Percentiles rank a stretch among this genome's conserved stretches.
phyloP scores from a whole-genome alignment of 2,797 vertebrate species.

The Astyanax mexicanus region DNA sequence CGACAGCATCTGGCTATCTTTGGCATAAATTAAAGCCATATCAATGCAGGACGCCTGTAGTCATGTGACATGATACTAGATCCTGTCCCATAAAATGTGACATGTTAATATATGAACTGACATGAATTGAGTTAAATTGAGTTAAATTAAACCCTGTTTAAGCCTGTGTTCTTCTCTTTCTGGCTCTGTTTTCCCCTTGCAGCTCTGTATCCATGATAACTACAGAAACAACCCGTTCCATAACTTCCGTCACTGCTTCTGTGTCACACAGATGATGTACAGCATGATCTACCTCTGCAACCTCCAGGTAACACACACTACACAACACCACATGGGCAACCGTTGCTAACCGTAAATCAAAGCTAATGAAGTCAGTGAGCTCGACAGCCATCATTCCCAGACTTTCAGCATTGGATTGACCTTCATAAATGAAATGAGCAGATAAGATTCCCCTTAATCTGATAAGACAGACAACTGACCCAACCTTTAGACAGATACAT shows the following conservation, averaged over 20 bases:
- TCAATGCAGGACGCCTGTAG: no score
- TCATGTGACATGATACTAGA: no score
- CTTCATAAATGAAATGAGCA: background rate
- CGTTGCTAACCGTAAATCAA: background rate
- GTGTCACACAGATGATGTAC: conserved; percentile 98
- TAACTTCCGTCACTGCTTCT: conserved; percentile 97
- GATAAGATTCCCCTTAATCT: background rate
- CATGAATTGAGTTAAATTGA: background rate
- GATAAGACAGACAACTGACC: background rate
- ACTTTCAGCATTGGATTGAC: background rate
- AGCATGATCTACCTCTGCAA: conserved; percentile 93
- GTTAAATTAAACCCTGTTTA: background rate
- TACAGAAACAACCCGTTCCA: conserved; percentile 95
- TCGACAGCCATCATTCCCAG: background rate
- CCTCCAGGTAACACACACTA: conserved; percentile 66
- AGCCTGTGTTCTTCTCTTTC: background rate
- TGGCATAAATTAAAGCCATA: no score
- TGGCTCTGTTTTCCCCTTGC: conserved; percentile 16
- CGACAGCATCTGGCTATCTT: no score
- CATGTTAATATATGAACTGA: no score
- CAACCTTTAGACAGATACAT: background rate
- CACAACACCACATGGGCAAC: background rate
- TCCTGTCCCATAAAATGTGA: no score
- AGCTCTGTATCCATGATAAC: conserved; percentile 94
- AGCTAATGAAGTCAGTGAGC: background rate